phyloP scores from a whole-genome alignment of 1,140 invertebrate species.

The Heliconius congener region DNA sequence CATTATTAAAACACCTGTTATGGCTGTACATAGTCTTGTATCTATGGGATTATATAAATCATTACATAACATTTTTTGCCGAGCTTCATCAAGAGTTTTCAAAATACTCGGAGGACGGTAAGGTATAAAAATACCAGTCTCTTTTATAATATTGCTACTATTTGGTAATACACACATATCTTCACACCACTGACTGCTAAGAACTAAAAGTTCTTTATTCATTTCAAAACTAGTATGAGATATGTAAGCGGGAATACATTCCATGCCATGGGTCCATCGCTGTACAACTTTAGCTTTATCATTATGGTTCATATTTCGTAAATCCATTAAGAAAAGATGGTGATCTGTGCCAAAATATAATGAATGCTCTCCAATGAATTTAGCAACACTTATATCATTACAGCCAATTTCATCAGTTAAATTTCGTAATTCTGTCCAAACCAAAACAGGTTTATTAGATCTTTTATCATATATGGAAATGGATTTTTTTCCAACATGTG shows the following conservation, averaged over 20 bases:
- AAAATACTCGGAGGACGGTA: conserved; percentile 66
- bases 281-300: conserved; percentile 50
- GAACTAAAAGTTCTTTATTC: conserved; percentile 59
- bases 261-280: conserved; percentile 72
- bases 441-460: conserved; percentile 46
- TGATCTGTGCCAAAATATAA: conserved; percentile 67
- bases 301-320: conserved; percentile 47
- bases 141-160: conserved; percentile 48
- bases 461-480: conserved; percentile 67
- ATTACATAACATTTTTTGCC: conserved; percentile 52
- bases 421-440: conserved; percentile 52
- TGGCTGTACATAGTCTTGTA: conserved; percentile 49
- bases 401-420: conserved; percentile 62
- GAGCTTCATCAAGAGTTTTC: conserved; percentile 53
- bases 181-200: conserved; percentile 72
- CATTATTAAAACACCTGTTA: conserved; percentile 52
- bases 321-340: conserved; percentile 65
- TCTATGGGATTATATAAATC: conserved; percentile 62
- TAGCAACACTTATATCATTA: conserved; percentile 57
- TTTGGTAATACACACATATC: conserved; percentile 67
- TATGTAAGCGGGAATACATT: conserved; percentile 61
- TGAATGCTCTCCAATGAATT: conserved; percentile 48
- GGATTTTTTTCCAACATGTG: conserved; percentile 51
- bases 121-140: conserved; percentile 52
- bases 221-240: conserved; percentile 53